Base-by-base conservation (phyloP, 2,888 invertebrate species). In the Myopa tessellatipennis region DNA sequence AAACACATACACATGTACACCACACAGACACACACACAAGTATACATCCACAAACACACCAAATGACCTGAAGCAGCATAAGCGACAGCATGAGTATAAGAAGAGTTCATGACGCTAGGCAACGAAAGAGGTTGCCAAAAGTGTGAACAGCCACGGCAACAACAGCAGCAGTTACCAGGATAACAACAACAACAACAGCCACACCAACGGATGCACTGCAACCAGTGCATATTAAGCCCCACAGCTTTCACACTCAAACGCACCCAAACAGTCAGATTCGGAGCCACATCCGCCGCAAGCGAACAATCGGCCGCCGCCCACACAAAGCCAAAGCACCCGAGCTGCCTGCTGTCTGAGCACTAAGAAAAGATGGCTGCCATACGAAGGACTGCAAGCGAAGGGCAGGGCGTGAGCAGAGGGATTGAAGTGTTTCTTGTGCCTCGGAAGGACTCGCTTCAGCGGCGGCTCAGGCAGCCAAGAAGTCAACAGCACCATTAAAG, bases 401-500 rank as follows among this genome's bases (percentile, higher is more conserved):
- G n/a, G 34, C 26, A n/a, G 16, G 50, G 45, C 26, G 63, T 10
- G 38, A 5, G 8, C 38, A 12, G 52, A 61, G 34, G 61, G 50
- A 50, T 18, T 18, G 34, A 61, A 18, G 40, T 63, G 5, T 10
- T 45, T 45, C 45, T 45, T 45, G 45, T 40, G 36, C 55, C 8
- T 12, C 18, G 58, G n/a, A 52, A 7, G 36, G 55, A 36, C n/a
- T 55, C 36, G 73, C 50, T 36, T n/a, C n/a, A 61, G 26, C 61
- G 18, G 34, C 55, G 18, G 34, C 55, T 18, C 63, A 14, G 65
- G 16, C 75, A 69, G 75, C 69, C 75, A 76, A 76, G 55, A 69
- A 69, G 69, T 76, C 75, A 68, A 68, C 69, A 40, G 69, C 58
- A 76, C 75, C 75, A 76, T 76, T 76, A 74, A 74, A 40, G 38